phyloP scores from a whole-genome alignment of 2,888 invertebrate species.

The Tanaodytes sp. region DNA sequence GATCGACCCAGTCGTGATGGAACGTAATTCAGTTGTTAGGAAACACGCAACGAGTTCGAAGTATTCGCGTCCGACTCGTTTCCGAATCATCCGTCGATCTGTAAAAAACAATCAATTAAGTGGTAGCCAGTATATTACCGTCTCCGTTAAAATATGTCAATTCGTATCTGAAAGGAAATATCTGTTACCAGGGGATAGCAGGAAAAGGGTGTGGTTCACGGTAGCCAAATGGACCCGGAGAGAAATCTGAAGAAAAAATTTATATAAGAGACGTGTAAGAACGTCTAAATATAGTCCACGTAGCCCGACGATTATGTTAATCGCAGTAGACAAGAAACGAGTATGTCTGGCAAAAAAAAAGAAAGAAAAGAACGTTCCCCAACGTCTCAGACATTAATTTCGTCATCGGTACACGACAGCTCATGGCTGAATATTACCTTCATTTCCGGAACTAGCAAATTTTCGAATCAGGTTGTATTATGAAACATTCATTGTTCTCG shows the following conservation, averaged over 20 bases:
- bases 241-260: slow-evolving; percentile 47
- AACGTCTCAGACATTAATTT: too few relatives aligned
- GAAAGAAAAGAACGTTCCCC: too few relatives aligned
- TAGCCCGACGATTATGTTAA: slow-evolving; percentile 39
- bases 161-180: slow-evolving; percentile 42
- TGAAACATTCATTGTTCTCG: too few relatives aligned
- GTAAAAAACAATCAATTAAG: slow-evolving; percentile 46
- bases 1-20: slow-evolving; percentile 11
- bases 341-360: too few relatives aligned
- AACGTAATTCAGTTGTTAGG: slow-evolving; percentile 33
- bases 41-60: slow-evolving; percentile 35
- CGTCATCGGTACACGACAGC: too few relatives aligned
- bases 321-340: slow-evolving; percentile 11
- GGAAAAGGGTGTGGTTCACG: slow-evolving; percentile 66
- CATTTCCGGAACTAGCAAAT: too few relatives aligned
- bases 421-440: too few relatives aligned
- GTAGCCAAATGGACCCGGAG: slow-evolving; percentile 65
- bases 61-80: slow-evolving; percentile 34
- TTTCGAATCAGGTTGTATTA: too few relatives aligned
- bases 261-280: slow-evolving; percentile 40
- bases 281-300: slow-evolving; percentile 39
- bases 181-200: slow-evolving; percentile 50
- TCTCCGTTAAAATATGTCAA: slow-evolving; percentile 46
- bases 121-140: slow-evolving; percentile 45
- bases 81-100: slow-evolving; percentile 39